Evolutionary conservation across 1,140 invertebrate species (phyloP).

Genomic region (Chymomyza costata): DNA sequence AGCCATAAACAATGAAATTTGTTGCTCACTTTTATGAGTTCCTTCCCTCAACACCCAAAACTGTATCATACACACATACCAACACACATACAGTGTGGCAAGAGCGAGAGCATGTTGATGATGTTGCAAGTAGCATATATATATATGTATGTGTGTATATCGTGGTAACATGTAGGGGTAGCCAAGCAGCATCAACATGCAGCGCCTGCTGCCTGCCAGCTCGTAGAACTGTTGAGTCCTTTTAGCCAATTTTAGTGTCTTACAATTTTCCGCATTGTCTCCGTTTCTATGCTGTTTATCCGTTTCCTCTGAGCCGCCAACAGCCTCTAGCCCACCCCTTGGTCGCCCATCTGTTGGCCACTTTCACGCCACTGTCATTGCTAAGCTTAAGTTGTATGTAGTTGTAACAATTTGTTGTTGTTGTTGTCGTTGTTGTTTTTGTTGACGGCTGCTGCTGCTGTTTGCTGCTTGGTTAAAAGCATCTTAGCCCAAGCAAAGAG

Average conservation of each 20-base stretch:
- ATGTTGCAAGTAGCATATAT: too few species aligned
- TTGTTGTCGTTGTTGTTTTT: slow-evolving; percentile 31
- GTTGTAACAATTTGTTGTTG: too few species aligned
- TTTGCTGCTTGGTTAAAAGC: slow-evolving; percentile 47
- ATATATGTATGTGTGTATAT: too few species aligned
- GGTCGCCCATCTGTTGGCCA: slow-evolving; percentile 11
- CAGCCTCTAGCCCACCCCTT: not conserved
- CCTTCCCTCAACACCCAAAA: slow-evolving; percentile 41
- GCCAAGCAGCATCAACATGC: too few species aligned
- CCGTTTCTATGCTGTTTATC: slow-evolving; percentile 56
- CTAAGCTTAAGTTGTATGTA: slow-evolving; percentile 67
- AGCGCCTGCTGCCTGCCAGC: too few species aligned
- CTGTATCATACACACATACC: not conserved
- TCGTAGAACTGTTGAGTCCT: slow-evolving; percentile 45
- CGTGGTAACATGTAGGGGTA: too few species aligned
- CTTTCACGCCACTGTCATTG: slow-evolving; percentile 50
- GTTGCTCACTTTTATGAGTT: slow-evolving; percentile 73
- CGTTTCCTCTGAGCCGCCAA: slow-evolving; percentile 17
- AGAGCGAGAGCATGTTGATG: slow-evolving; percentile 1
- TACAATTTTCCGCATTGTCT: slow-evolving; percentile 68
- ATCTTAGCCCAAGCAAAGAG: slow-evolving; percentile 36
- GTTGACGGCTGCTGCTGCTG: slow-evolving; percentile 14
- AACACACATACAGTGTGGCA: not conserved
- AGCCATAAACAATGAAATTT: slow-evolving; percentile 69
- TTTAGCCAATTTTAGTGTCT: slow-evolving; percentile 68